phyloP scores from a whole-genome alignment of 2,113 vertebrate species.

The Toxostoma redivivum region DNA sequence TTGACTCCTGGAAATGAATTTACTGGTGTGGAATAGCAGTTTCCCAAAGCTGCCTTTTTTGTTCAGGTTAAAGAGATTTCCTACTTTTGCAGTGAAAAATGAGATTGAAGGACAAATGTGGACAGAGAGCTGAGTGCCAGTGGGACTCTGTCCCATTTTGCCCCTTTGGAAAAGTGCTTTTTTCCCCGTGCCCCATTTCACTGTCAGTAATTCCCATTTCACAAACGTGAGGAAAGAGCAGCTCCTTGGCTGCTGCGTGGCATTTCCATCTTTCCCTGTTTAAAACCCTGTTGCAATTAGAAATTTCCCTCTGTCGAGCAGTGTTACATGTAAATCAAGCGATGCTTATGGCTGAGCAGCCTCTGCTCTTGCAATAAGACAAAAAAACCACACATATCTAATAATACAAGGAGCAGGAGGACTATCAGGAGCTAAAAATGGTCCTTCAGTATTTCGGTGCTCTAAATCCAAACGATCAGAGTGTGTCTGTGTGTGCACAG shows the following conservation, averaged over 20 bases:
- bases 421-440: conserved; percentile 12
- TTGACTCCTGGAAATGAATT: not conserved
- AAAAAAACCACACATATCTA: not conserved
- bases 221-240: not conserved
- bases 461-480: not conserved
- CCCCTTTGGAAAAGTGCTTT: not conserved
- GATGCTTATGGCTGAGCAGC: not conserved
- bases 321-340: not conserved
- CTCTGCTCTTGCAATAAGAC: not conserved
- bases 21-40: not conserved
- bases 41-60: not conserved
- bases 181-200: not conserved
- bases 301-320: not conserved
- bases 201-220: not conserved
- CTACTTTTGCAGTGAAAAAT: not conserved
- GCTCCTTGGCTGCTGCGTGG: not conserved
- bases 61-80: not conserved
- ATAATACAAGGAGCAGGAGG: not conserved
- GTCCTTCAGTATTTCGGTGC: not conserved
- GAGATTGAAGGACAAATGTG: not conserved
- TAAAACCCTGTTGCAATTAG: not conserved
- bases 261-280: not conserved
- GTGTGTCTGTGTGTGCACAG: not conserved
- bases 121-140: not conserved
- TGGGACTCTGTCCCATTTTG: fast-evolving